Evolutionary conservation across 2,113 vertebrate species (phyloP).

Genomic region (Balaenoptera acutorostrata): DNA sequence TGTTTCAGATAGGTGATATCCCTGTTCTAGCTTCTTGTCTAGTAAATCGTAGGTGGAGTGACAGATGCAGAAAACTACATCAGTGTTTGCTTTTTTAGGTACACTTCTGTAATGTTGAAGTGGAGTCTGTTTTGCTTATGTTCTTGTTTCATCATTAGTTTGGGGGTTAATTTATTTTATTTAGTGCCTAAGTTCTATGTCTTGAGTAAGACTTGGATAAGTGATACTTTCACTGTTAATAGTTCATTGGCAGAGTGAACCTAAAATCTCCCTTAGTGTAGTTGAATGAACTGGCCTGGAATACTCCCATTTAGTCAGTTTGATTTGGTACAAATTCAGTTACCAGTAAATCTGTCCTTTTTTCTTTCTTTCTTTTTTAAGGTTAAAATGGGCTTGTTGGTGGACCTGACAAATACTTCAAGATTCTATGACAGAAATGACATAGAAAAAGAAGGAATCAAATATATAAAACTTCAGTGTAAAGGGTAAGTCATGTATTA

Average conservation of each 20-base stretch:
- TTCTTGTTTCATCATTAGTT: background rate
- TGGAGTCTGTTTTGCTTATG: constrained; percentile 23
- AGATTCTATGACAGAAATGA: constrained; percentile 96
- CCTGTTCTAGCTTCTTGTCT: background rate
- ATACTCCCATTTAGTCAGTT: background rate
- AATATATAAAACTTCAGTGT: constrained; percentile 95
- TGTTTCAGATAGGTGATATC: background rate
- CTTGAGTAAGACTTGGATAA: background rate
- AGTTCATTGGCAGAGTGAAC: background rate
- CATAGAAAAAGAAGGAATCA: constrained; percentile 96
- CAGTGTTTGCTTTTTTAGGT: background rate
- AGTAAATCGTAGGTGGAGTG: background rate
- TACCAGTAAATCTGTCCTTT: background rate
- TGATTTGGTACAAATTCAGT: constrained; percentile 32
- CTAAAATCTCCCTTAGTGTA: background rate
- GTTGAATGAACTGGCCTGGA: background rate
- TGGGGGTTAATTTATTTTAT: constrained; percentile 15
- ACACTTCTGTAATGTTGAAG: background rate
- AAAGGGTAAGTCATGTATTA: constrained; percentile 88
- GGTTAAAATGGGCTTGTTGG: constrained; percentile 97
- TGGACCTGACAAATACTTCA: constrained; percentile 96
- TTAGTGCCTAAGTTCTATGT: background rate
- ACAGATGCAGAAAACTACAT: background rate
- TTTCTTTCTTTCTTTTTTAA: constrained; percentile 61
- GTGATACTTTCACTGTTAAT: background rate